Percentiles rank a stretch among this genome's conserved stretches.
Conservation (phyloP, 2,797 vertebrate genomes). For the Buphagus erythrorhynchus region DNA sequence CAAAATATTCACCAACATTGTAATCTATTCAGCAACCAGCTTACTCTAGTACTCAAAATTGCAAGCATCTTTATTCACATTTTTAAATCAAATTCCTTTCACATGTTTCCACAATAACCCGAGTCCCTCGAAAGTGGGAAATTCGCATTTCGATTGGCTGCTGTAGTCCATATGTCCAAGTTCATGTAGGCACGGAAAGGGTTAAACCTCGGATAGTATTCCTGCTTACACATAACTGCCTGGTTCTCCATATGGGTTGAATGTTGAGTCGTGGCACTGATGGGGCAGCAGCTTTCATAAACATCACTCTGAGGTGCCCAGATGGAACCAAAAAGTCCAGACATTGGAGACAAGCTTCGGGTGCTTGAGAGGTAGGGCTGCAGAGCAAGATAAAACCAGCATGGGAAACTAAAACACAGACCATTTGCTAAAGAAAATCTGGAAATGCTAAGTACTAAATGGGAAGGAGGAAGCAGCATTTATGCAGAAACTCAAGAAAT, state of each 20-base stretch:
- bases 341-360: constrained; percentile 97
- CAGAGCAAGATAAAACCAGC: background rate
- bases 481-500: background rate
- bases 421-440: background rate
- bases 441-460: background rate
- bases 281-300: constrained; percentile 87
- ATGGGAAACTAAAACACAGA: background rate
- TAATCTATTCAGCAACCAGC: constrained; percentile 80
- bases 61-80: constrained; percentile 83
- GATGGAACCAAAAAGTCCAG: constrained; percentile 97
- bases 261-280: constrained; percentile 84
- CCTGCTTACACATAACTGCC: constrained; percentile 84
- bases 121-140: constrained; percentile 96
- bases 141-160: constrained; percentile 90
- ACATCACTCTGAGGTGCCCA: constrained; percentile 96
- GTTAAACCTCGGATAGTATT: constrained; percentile 92
- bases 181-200: constrained; percentile 98
- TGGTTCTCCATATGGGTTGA: constrained; percentile 86
- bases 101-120: constrained; percentile 90
- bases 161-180: constrained; percentile 97
- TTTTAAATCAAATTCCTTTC: constrained; percentile 67
- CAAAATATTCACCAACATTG: constrained; percentile 84
- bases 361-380: constrained; percentile 97
- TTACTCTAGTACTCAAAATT: constrained; percentile 81
- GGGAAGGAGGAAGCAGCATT: background rate